Conservation (phyloP, 2,888 invertebrate species). For the Plagodis pulveraria region DNA sequence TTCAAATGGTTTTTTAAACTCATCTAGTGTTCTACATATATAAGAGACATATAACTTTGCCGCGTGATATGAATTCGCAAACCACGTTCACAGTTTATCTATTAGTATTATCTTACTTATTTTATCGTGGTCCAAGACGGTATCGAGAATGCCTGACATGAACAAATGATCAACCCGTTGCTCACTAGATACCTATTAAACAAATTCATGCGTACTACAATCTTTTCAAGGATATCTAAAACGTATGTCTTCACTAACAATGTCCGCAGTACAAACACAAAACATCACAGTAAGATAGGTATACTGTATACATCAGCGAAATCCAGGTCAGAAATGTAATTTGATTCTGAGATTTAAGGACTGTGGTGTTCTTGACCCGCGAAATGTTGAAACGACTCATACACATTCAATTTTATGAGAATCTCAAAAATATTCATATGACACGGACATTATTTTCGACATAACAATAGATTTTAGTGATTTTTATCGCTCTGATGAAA, state of each 20-base stretch:
- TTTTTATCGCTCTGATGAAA: slow-evolving; percentile 1
- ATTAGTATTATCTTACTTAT: neutral
- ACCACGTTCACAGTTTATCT: no score
- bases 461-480: slow-evolving; percentile 19
- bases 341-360: slow-evolving; percentile 20
- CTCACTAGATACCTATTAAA: neutral
- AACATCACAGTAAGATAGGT: neutral
- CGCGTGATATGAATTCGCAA: no score
- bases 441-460: slow-evolving; percentile 19
- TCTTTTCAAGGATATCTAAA: slow-evolving; percentile 6
- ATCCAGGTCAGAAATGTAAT: slow-evolving; percentile 19
- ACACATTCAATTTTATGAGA: slow-evolving; percentile 21
- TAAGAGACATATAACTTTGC: no score
- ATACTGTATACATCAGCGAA: slow-evolving; percentile 2
- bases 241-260: slow-evolving; percentile 10
- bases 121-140: neutral
- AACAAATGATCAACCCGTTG: slow-evolving; percentile 14
- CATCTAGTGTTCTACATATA: no score
- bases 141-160: slow-evolving; percentile 1
- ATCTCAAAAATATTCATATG: slow-evolving; percentile 11
- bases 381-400: slow-evolving; percentile 20
- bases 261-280: slow-evolving; percentile 4
- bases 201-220: neutral
- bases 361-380: slow-evolving; percentile 19
- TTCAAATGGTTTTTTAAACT: no score